Evolutionary conservation across 2,113 vertebrate genomes (phyloP).

Genomic region (Aphelocoma coerulescens): DNA sequence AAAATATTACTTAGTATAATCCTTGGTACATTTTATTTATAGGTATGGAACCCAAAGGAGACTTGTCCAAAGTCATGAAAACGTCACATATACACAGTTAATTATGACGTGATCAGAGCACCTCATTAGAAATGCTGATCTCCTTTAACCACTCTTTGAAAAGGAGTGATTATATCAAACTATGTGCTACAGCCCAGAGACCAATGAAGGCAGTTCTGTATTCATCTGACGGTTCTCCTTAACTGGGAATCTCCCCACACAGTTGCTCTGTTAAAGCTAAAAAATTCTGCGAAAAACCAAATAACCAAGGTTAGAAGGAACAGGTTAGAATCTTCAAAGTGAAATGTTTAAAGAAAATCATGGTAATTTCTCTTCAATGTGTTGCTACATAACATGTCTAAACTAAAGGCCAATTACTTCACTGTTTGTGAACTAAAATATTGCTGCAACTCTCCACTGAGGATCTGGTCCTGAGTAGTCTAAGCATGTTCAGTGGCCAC

Average conservation of each 20-base stretch:
- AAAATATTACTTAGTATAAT: neutral
- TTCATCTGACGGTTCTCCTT: neutral
- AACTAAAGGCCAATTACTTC: neutral
- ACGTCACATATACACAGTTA: neutral
- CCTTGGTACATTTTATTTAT: neutral
- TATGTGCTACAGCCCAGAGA: neutral
- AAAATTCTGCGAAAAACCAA: neutral
- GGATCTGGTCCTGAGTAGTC: neutral
- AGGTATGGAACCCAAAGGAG: neutral
- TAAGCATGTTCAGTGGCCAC: neutral
- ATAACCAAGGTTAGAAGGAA: neutral
- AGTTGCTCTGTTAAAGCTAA: neutral
- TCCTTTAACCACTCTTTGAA: neutral
- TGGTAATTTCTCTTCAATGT: neutral
- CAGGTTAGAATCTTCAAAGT: neutral
- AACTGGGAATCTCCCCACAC: neutral
- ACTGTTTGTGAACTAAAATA: neutral
- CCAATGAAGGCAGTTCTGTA: neutral
- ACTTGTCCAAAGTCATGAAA: neutral
- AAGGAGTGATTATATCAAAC: neutral
- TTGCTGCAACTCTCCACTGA: neutral
- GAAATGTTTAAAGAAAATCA: neutral
- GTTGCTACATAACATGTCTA: fast-evolving
- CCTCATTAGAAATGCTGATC: neutral
- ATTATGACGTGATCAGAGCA: neutral